A percentile compares a stretch with the other conserved stretches of the same genome.
Conservation (phyloP, 2,797 vertebrate species). For the Sciaenops ocellatus region DNA sequence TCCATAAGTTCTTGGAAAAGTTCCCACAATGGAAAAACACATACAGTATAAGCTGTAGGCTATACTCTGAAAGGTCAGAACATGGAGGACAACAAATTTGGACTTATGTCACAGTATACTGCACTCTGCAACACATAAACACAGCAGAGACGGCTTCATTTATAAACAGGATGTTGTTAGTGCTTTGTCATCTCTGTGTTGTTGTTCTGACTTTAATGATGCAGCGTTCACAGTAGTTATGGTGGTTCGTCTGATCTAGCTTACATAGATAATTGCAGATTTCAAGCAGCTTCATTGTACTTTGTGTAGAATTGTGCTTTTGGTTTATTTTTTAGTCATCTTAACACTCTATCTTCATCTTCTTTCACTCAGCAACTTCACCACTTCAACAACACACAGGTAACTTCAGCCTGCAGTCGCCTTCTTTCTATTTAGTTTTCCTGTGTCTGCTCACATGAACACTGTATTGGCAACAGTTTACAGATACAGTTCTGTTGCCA, state of each 20-base stretch:
- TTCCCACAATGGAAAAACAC: background rate
- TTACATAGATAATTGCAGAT: background rate
- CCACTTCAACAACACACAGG: background rate
- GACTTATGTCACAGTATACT: background rate
- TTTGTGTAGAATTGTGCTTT: background rate
- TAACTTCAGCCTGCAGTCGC: background rate
- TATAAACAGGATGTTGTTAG: background rate
- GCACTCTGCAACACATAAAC: background rate
- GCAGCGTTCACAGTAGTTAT: background rate
- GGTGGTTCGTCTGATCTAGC: background rate
- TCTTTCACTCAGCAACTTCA: background rate
- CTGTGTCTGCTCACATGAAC: background rate
- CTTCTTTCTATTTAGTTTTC: background rate
- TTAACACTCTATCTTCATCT: background rate
- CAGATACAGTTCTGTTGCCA: background rate
- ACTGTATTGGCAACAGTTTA: background rate
- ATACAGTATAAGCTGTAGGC: too few relatives aligned
- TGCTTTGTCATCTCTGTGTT: background rate
- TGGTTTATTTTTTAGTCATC: background rate
- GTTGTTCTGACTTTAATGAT: background rate
- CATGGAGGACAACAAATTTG: conserved; percentile 1
- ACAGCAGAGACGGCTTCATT: background rate
- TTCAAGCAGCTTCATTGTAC: background rate
- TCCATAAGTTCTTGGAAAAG: background rate
- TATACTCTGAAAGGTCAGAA: conserved; percentile 7